Evolutionary conservation across 1,140 invertebrate species (phyloP), one percentile per base, ranked within the genome.

Genomic region (Cheumatopsyche charites): DNA sequence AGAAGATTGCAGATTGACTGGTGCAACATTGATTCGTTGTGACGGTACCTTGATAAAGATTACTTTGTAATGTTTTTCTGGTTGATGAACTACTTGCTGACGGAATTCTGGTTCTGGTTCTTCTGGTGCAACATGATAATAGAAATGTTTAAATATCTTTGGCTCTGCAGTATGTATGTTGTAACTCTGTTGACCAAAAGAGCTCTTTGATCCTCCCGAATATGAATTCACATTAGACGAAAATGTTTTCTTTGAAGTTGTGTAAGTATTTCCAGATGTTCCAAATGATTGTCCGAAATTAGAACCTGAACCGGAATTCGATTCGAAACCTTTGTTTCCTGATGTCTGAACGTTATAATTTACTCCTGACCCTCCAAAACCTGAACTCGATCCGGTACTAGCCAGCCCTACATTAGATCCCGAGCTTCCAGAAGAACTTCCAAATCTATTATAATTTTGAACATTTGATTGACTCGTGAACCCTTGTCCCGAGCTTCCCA

Each of bases 21-120:
- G 21, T 0, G 17, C 26, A 7, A 11, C n/a, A 55, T 25, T 45
- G 23, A 41, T n/a, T 12, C 17, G 19, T 9, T 45, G 55, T 5
- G 79, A 78, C 83, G 85, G 76, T 6, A 90, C 89, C 79, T 92
- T 92, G 75, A 92, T 91, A 84, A 92, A 92, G 67, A 92, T 90
- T 55, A 91, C 90, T 77, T 91, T 91, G 83, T 92, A 92, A 78
- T 92, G 90, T 75, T 92, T 92, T 76, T 83, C 81, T 29, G 83
- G 62, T 21, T 63, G 82, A 9, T 82, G 67, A 4, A 80, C 77
- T 11, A 81, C 76, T 5, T 79, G 79, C 43, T 77, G 74, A 12
- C 79, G 78, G 25, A 77, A 78, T 72, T 75, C 43, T 66, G 43
- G 1, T 63, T 83, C 83, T 77, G 70, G 63, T 12, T 72, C 71